These are phyloP conservation scores for Hydropotes inermis DNA, from an alignment of 2,113 vertebrate species.

Conservation along the genomic window DNA sequence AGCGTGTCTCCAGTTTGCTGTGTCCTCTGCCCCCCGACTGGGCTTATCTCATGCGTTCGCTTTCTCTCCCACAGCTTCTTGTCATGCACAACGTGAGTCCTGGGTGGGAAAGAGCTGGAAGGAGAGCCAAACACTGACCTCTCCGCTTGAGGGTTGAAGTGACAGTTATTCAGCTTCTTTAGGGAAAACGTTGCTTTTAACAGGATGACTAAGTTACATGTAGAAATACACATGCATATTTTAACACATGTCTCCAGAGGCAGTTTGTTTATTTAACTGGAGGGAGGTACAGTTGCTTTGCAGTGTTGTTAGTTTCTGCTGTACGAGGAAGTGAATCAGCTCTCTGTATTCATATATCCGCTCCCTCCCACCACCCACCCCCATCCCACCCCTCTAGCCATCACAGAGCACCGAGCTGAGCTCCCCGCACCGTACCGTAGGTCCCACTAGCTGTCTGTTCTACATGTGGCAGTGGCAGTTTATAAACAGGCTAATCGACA, in stretches of 20 bases:
- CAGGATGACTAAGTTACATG: background rate
- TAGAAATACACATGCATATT: background rate
- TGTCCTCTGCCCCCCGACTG: too few species aligned
- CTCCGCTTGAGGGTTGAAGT: background rate
- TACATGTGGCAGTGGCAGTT: background rate
- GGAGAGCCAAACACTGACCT: background rate
- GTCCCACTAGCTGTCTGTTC: background rate
- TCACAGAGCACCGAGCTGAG: background rate
- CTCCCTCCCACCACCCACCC: background rate
- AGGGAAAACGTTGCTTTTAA: background rate
- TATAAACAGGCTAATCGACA: background rate
- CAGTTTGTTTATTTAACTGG: background rate
- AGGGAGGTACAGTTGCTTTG: background rate
- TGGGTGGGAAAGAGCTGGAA: background rate
- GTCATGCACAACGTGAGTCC: background rate
- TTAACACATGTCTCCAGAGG: background rate
- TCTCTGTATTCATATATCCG: background rate
- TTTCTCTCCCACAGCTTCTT: background rate
- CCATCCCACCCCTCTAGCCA: background rate
- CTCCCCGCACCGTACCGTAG: accelerated
- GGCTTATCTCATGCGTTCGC: background rate
- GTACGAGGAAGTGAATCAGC: background rate
- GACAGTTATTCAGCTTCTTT: background rate
- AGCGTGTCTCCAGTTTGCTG: background rate
- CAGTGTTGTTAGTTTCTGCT: background rate